Conservation (phyloP, 2,797 vertebrate species). For the Enteromius trimaculatus region DNA sequence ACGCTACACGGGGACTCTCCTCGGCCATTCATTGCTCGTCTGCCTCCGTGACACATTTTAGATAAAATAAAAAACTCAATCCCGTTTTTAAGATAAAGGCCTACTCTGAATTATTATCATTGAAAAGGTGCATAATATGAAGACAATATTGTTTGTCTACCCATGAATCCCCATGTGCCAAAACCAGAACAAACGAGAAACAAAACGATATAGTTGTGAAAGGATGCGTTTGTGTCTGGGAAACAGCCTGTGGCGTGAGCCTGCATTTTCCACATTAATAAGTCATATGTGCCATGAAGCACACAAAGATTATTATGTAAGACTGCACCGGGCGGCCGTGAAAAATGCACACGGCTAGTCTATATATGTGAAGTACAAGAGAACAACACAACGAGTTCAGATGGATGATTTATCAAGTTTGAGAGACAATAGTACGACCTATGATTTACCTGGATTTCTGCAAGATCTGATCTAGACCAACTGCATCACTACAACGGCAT, state of each 20-base stretch:
- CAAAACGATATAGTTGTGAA: neutral
- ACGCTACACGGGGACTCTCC: too few species aligned
- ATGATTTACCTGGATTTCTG: neutral
- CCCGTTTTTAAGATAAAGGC: neutral
- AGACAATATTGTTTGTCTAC: neutral
- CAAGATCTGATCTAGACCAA: neutral
- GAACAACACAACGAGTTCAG: neutral
- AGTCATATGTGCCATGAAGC: conserved; percentile 63
- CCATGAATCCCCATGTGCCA: neutral
- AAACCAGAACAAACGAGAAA: neutral
- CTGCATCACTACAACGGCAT: neutral
- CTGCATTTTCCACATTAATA: conserved; percentile 63
- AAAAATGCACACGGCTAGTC: conserved; percentile 60
- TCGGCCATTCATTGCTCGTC: too few species aligned
- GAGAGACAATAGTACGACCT: neutral
- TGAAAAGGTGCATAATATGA: neutral
- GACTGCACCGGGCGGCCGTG: conserved; percentile 58
- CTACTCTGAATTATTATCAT: neutral
- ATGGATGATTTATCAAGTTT: neutral
- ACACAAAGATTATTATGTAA: conserved; percentile 66
- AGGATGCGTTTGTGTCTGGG: neutral
- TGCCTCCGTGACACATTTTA: too few species aligned
- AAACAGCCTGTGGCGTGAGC: conserved; percentile 2
- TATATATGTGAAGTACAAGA: neutral
- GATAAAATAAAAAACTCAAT: neutral